A percentile compares a stretch with the other conserved stretches of the same genome.
These are phyloP conservation scores for Trialeurodes vaporariorum DNA, from an alignment of 1,140 invertebrate genomes.

Conservation along the genomic window DNA sequence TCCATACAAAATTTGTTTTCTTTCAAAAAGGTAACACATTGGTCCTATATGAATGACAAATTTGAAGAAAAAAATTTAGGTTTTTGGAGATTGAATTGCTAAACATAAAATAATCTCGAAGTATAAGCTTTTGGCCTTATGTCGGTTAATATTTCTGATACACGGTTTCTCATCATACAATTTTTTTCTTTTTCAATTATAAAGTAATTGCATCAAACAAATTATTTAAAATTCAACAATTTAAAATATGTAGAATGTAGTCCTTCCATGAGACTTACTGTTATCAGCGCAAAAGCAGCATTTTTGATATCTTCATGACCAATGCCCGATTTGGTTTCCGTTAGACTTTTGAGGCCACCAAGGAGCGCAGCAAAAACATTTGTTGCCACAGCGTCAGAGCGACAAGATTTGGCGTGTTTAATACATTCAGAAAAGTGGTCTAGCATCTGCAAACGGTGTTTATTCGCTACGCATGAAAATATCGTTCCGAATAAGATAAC, in stretches of 20 bases:
- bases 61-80: constrained; percentile 6
- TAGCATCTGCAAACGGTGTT: constrained; percentile 91
- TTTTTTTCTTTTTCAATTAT: too few species aligned
- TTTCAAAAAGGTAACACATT: too few species aligned
- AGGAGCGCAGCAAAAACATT: constrained; percentile 93
- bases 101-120: too few species aligned
- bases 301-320: constrained; percentile 84
- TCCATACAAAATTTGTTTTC: too few species aligned
- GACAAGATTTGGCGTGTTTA: constrained; percentile 75
- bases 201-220: too few species aligned
- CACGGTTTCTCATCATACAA: too few species aligned
- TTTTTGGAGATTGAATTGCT: not conserved
- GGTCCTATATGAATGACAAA: too few species aligned
- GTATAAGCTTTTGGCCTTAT: too few species aligned
- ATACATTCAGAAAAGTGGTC: constrained; percentile 95
- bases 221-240: too few species aligned
- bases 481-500: constrained; percentile 87
- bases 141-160: too few species aligned
- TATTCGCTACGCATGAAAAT: constrained; percentile 86
- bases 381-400: constrained; percentile 91
- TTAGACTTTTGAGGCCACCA: constrained; percentile 75
- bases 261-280: constrained; percentile 34
- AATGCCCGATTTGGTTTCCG: constrained; percentile 72
- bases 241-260: not conserved
- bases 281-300: constrained; percentile 66